Conservation (phyloP, 2,113 vertebrate genomes). For the Cercopithecus mona region DNA sequence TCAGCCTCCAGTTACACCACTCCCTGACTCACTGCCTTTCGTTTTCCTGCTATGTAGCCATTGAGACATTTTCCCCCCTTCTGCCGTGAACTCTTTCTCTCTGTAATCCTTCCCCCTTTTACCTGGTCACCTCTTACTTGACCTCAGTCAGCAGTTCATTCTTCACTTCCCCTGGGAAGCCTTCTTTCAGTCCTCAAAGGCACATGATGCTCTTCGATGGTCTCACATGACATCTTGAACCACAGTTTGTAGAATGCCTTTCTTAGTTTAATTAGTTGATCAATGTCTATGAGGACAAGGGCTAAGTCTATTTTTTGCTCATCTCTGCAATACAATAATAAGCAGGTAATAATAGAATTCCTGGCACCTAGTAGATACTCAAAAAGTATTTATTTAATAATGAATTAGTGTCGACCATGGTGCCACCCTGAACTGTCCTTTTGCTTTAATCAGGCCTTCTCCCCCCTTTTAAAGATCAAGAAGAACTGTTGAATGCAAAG, state of each 20-base stretch:
- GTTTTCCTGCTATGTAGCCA: background rate
- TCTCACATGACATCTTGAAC: background rate
- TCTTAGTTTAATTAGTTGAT: background rate
- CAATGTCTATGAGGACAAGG: background rate
- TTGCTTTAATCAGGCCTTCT: background rate
- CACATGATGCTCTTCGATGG: background rate
- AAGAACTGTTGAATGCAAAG: background rate
- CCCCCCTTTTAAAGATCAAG: background rate
- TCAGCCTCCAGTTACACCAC: background rate
- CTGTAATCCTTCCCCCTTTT: background rate
- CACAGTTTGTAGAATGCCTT: background rate
- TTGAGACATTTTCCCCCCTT: background rate
- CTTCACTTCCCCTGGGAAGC: background rate
- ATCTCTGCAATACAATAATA: background rate
- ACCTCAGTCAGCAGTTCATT: background rate
- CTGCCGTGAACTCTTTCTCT: background rate
- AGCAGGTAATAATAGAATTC: background rate
- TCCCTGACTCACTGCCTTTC: background rate
- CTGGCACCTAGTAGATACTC: background rate
- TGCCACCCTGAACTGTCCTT: background rate
- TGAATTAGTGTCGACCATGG: background rate
- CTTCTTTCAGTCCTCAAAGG: background rate
- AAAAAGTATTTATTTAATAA: background rate
- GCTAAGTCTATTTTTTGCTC: background rate
- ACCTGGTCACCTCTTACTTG: background rate